A percentile compares a stretch with the other conserved stretches of the same genome.
Evolutionary conservation across 2,888 invertebrate species (phyloP).

Genomic region (Oscheius sp.): DNA sequence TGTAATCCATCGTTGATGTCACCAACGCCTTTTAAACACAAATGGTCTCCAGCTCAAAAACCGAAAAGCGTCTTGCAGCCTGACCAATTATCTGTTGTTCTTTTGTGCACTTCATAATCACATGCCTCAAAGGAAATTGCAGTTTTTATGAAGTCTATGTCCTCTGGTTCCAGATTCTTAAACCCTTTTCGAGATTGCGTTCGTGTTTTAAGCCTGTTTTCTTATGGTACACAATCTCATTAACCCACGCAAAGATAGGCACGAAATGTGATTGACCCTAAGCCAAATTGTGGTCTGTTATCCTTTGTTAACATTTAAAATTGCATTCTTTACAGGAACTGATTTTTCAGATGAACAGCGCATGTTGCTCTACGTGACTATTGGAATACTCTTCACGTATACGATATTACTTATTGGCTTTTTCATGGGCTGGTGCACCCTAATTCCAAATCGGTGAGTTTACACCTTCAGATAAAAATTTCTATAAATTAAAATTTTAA

Average conservation of each 20-base stretch:
- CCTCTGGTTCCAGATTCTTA: no score
- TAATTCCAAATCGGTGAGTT: conserved; percentile 46
- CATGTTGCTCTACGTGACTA: conserved; percentile 47
- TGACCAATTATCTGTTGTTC: conserved; percentile 4
- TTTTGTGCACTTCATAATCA: not conserved
- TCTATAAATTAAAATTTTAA: no score
- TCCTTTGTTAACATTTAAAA: not conserved
- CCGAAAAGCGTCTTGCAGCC: not conserved
- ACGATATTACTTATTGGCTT: conserved; percentile 53
- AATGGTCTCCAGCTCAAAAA: no score
- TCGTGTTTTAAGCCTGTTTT: no score
- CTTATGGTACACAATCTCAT: no score
- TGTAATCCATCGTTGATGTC: no score
- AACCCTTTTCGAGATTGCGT: no score
- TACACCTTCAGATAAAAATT: not conserved
- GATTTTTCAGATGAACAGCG: conserved; percentile 29
- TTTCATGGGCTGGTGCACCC: conserved; percentile 59
- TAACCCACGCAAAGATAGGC: no score
- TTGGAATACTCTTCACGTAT: conserved; percentile 49
- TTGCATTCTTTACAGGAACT: no score
- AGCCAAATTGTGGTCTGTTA: not conserved
- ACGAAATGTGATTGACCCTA: not conserved
- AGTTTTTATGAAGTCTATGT: no score
- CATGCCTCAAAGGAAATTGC: conserved; percentile 11
- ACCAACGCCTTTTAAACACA: no score